A percentile compares a stretch with the other conserved stretches of the same genome.
phyloP scores from a whole-genome alignment of 1,140 invertebrate genomes.

The Ips typographus region DNA sequence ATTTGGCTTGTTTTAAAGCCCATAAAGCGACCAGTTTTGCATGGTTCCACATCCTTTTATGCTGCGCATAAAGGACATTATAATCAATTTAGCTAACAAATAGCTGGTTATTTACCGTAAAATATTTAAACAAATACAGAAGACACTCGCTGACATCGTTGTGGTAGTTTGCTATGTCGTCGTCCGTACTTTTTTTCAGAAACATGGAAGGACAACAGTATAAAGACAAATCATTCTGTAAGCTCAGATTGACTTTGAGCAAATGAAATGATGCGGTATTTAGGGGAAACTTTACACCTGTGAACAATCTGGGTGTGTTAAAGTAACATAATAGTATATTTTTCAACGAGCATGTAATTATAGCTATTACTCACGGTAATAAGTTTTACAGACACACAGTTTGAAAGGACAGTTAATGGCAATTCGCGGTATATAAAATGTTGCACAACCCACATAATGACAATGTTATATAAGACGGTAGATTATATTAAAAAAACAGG shows the following conservation, averaged over 20 bases:
- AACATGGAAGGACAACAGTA: slow-evolving; percentile 32
- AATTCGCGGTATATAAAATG: too few relatives aligned
- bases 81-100: slow-evolving; percentile 1
- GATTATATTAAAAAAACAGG: too few relatives aligned
- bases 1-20: slow-evolving; percentile 55
- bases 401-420: too few relatives aligned
- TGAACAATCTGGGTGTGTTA: slow-evolving; percentile 18
- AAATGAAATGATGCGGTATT: slow-evolving; percentile 36
- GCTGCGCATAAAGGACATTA: slow-evolving; percentile 15
- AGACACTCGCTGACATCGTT: slow-evolving; percentile 56
- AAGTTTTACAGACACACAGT: too few relatives aligned
- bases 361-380: too few relatives aligned
- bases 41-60: slow-evolving; percentile 48
- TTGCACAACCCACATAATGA: too few relatives aligned
- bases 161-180: slow-evolving; percentile 50
- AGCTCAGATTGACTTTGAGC: slow-evolving; percentile 44
- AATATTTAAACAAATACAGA: slow-evolving; percentile 53
- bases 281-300: slow-evolving; percentile 43
- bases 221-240: slow-evolving; percentile 34
- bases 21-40: slow-evolving; percentile 59
- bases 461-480: too few relatives aligned
- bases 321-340: too few relatives aligned
- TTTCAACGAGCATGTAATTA: too few relatives aligned
- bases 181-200: slow-evolving; percentile 33
- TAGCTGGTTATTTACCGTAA: slow-evolving; percentile 48